phyloP scores from a whole-genome alignment of 2,113 vertebrate species.

The Gallinago paraguaiae region DNA sequence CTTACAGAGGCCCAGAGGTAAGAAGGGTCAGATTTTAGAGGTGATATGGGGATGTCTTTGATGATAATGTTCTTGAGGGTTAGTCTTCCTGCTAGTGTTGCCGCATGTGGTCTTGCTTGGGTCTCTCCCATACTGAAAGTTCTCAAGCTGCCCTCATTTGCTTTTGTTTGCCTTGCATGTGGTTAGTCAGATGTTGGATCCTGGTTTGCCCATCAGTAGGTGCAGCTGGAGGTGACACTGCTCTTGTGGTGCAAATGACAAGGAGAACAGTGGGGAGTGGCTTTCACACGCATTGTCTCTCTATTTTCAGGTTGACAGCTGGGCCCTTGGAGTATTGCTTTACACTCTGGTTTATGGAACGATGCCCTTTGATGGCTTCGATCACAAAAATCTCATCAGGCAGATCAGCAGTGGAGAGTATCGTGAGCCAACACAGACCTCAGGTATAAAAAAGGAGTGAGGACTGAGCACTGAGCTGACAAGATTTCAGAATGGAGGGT shows the following conservation, averaged over 20 bases:
- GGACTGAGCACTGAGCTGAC: not conserved
- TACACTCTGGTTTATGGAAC: conserved; percentile 97
- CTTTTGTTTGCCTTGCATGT: not conserved
- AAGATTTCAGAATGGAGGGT: not conserved
- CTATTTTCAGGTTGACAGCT: conserved; percentile 92
- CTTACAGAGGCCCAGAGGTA: conserved; percentile 96
- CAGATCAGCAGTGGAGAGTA: conserved; percentile 99
- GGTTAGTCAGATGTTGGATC: not conserved
- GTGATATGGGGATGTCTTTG: not conserved
- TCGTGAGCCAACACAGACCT: conserved; percentile 96
- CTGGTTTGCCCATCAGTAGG: not conserved
- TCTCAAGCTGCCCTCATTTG: not conserved
- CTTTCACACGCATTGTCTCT: conserved; percentile 42
- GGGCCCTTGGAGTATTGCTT: conserved; percentile 96
- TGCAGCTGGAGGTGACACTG: not conserved
- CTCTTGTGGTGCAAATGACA: not conserved
- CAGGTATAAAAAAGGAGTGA: conserved; percentile 80
- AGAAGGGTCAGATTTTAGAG: not conserved
- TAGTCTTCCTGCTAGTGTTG: not conserved
- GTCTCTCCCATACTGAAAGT: not conserved
- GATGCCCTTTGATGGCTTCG: conserved; percentile 97
- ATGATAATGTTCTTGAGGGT: not conserved
- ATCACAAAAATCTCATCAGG: conserved; percentile 97
- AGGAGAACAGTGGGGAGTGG: not conserved
- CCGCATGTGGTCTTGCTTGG: not conserved